phyloP scores from a whole-genome alignment of 2,797 vertebrate genomes.

The Sphaeramia orbicularis region DNA sequence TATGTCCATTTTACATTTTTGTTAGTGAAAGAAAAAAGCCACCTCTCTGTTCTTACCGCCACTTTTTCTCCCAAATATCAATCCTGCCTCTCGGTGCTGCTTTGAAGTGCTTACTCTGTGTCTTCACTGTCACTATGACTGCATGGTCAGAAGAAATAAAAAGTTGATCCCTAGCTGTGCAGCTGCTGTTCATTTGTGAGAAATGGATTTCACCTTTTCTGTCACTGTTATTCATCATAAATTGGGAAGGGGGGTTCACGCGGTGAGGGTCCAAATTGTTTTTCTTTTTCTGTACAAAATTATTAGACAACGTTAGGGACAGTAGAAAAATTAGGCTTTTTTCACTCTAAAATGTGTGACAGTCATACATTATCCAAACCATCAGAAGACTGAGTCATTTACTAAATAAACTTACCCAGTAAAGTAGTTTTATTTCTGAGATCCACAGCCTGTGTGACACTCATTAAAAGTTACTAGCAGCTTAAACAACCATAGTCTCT shows the following conservation, averaged over 20 bases:
- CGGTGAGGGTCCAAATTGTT: neutral
- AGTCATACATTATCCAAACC: neutral
- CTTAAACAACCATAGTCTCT: conserved; percentile 30
- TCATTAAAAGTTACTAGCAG: neutral
- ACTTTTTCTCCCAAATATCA: conserved; percentile 5
- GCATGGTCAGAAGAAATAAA: too few species aligned
- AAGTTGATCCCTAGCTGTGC: neutral
- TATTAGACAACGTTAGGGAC: too few species aligned
- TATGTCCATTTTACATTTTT: neutral
- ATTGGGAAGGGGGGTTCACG: neutral
- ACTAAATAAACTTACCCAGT: neutral
- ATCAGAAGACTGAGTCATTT: too few species aligned
- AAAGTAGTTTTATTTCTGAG: neutral
- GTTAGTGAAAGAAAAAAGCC: neutral
- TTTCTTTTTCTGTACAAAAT: too few species aligned
- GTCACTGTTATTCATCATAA: conserved; percentile 3
- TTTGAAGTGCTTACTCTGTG: neutral
- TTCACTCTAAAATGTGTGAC: neutral
- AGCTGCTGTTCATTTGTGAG: conserved; percentile 10
- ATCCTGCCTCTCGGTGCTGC: neutral
- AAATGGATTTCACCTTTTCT: conserved; percentile 16
- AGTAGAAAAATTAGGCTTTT: neutral
- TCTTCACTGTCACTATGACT: neutral
- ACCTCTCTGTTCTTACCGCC: neutral
- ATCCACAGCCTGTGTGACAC: neutral